Conservation (phyloP, 2,888 invertebrate genomes). For the Isotomurus palustris region DNA sequence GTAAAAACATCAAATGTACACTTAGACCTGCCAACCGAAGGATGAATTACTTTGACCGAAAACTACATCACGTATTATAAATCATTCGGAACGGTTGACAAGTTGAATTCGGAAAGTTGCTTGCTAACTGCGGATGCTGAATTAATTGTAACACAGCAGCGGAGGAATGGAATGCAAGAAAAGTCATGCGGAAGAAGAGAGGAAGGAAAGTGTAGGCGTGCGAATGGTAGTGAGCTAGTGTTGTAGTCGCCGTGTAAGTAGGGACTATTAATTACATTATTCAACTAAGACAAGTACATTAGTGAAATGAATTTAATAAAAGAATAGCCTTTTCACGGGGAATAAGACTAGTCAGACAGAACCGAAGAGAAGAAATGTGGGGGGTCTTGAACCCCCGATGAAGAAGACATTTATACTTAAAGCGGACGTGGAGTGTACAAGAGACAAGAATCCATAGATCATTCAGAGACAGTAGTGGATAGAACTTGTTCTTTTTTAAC, state of each 20-base stretch:
- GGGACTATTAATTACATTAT: conserved; percentile 16
- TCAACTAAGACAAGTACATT: conserved; percentile 14
- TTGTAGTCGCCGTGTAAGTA: too few species aligned
- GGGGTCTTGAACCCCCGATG: conserved; percentile 14
- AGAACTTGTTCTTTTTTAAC: conserved; percentile 3
- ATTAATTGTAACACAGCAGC: too few species aligned
- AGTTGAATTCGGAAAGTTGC: too few species aligned
- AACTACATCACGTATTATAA: too few species aligned
- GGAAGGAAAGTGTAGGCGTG: not conserved
- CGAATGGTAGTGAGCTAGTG: too few species aligned
- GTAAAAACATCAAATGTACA: too few species aligned
- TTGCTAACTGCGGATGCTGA: too few species aligned
- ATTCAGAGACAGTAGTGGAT: conserved; percentile 4
- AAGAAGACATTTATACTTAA: conserved; percentile 13
- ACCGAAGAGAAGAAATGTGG: conserved; percentile 9
- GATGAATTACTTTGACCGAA: too few species aligned
- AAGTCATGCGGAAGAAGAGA: not conserved
- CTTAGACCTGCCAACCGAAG: too few species aligned
- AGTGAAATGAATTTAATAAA: conserved; percentile 15
- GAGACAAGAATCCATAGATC: conserved; percentile 20
- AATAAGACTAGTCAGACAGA: not conserved
- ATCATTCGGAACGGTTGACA: too few species aligned
- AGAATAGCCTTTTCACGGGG: not conserved
- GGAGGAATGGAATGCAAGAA: not conserved
- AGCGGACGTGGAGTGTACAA: conserved; percentile 11